Evolutionary conservation across 2,888 invertebrate species (phyloP).

Genomic region (Alsophila aescularia): DNA sequence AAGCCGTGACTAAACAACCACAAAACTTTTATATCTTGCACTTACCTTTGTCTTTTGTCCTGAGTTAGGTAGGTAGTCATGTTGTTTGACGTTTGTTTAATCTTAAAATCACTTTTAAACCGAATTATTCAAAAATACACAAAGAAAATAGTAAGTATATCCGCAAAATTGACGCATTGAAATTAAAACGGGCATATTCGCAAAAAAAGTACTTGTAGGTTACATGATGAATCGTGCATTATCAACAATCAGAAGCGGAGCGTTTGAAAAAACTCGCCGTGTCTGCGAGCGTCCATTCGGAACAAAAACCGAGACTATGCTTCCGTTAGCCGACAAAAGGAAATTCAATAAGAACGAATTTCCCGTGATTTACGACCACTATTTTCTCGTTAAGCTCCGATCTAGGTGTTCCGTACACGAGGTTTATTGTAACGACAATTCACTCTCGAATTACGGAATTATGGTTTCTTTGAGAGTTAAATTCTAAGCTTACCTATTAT

Average conservation of each 20-base stretch:
- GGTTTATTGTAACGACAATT: conserved; percentile 71
- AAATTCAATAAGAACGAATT: conserved; percentile 84
- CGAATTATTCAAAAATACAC: no score
- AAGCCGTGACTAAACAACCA: no score
- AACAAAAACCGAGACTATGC: conserved; percentile 73
- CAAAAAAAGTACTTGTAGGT: no score
- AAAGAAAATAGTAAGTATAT: no score
- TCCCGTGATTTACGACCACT: conserved; percentile 82
- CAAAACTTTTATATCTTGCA: no score
- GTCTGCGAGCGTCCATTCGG: conserved; percentile 66
- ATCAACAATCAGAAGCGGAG: conserved; percentile 38
- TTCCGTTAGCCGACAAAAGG: conserved; percentile 75
- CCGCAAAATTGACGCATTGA: no score
- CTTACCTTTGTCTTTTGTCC: no score
- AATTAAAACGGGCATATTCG: no score
- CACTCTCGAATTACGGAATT: conserved; percentile 30
- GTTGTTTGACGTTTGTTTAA: no score
- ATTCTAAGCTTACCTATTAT: conserved; percentile 17
- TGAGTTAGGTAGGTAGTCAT: no score
- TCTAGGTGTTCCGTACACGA: conserved; percentile 69
- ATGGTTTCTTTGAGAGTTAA: conserved; percentile 23
- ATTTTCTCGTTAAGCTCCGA: conserved; percentile 80
- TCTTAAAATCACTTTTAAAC: no score
- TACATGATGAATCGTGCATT: conserved; percentile 36
- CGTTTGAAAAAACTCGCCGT: conserved; percentile 57